Evolutionary conservation across 1,140 invertebrate species (phyloP).

Genomic region (Drosophila tsacasi): DNA sequence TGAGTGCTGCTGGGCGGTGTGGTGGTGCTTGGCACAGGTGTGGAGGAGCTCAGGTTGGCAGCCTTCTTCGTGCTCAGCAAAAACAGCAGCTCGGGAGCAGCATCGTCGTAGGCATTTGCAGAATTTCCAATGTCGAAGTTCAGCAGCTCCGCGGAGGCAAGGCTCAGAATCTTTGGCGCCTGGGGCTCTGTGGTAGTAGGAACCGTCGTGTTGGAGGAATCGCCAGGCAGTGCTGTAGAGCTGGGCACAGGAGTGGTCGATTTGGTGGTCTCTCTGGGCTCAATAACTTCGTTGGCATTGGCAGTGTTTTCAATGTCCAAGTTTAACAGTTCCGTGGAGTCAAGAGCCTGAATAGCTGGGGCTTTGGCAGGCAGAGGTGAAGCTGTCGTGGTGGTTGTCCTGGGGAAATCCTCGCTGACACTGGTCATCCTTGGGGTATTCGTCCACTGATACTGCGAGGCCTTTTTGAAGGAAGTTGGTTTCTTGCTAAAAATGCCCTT

Average conservation of each 20-base stretch:
- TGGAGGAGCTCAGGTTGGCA: slow-evolving; percentile 1
- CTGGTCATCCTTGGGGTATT: background rate
- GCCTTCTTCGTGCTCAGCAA: slow-evolving; percentile 13
- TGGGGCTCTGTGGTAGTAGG: background rate
- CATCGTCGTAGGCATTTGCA: slow-evolving; percentile 22
- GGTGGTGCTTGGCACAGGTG: slow-evolving; percentile 26
- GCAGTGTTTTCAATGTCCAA: background rate
- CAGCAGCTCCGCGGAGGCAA: slow-evolving; percentile 21
- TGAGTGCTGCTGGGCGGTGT: background rate
- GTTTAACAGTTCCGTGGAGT: slow-evolving; percentile 15
- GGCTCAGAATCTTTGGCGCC: background rate
- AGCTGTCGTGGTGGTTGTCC: slow-evolving; percentile 7
- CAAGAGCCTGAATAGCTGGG: background rate
- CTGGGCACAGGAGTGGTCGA: slow-evolving; percentile 10
- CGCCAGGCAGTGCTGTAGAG: slow-evolving; percentile 3
- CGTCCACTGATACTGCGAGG: background rate
- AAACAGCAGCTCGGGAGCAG: slow-evolving; percentile 17
- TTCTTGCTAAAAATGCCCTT: slow-evolving; percentile 45
- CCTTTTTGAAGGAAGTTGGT: slow-evolving; percentile 35
- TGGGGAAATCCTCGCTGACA: background rate
- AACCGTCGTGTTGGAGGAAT: background rate
- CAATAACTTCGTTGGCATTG: slow-evolving; percentile 11
- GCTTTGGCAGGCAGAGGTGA: background rate
- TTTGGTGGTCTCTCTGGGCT: background rate
- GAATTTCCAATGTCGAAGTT: slow-evolving; percentile 19